Conservation (phyloP, 2,888 invertebrate species). For the Harpalus rubripes region DNA sequence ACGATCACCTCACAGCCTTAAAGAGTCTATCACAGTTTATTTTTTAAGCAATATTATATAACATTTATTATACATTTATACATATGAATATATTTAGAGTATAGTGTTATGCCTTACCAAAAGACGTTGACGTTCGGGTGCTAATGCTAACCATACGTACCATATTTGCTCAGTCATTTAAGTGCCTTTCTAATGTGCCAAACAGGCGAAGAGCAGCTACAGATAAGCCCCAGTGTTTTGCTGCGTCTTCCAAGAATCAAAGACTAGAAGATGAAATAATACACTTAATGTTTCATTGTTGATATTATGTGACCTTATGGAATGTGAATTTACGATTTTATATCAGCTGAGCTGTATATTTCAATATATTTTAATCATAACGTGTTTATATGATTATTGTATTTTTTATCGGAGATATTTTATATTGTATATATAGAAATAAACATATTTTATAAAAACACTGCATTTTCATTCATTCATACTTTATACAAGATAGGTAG, state of each 20-base stretch:
- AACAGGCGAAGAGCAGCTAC: constrained; percentile 65
- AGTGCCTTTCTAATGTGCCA: constrained; percentile 67
- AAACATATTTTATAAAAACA: constrained; percentile 63
- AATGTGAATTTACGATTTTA: constrained; percentile 57
- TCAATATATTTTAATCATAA: constrained; percentile 57
- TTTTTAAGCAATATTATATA: not conserved
- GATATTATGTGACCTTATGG: constrained; percentile 61
- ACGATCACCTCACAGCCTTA: constrained; percentile 54
- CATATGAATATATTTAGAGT: constrained; percentile 10
- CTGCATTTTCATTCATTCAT: not conserved
- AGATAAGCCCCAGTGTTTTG: constrained; percentile 59
- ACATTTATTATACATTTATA: constrained; percentile 38
- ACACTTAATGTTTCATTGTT: constrained; percentile 52
- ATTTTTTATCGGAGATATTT: constrained; percentile 67
- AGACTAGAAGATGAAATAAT: constrained; percentile 58
- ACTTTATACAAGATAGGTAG: not conserved
- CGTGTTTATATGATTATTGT: constrained; percentile 61
- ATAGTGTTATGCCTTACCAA: constrained; percentile 63
- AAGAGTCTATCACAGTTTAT: constrained; percentile 58
- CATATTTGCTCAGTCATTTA: constrained; percentile 66
- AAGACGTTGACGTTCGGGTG: constrained; percentile 55
- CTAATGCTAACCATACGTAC: constrained; percentile 61
- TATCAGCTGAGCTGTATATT: constrained; percentile 62
- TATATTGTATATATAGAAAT: constrained; percentile 65
- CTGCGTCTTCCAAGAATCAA: constrained; percentile 64